These are phyloP conservation scores for Epinotia demarniana DNA, from an alignment of 2,888 invertebrate genomes.

Conservation along the genomic window DNA sequence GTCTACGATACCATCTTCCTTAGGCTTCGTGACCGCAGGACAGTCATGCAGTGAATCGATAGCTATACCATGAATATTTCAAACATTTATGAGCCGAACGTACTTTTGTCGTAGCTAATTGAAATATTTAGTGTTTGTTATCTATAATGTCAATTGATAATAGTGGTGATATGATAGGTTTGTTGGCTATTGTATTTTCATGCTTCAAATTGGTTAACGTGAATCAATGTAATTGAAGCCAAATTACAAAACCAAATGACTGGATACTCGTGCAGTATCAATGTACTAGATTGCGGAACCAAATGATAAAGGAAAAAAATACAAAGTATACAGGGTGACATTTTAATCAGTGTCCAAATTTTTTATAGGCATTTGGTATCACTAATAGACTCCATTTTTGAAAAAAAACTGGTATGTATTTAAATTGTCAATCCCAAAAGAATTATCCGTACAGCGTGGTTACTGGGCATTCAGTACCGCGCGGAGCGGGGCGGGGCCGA, in stretches of 20 bases:
- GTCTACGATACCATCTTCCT: conserved; percentile 78
- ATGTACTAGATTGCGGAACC: too few species aligned
- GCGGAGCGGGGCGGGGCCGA: too few species aligned
- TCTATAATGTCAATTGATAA: conserved; percentile 54
- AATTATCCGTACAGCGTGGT: too few species aligned
- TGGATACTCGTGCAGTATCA: too few species aligned
- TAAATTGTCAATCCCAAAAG: too few species aligned
- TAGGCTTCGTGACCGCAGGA: conserved; percentile 60
- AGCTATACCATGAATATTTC: conserved; percentile 78
- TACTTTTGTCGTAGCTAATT: conserved; percentile 71
- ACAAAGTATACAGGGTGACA: too few species aligned
- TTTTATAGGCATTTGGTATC: too few species aligned
- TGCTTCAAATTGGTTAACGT: conserved; percentile 2
- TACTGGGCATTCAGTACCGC: too few species aligned
- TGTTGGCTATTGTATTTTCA: not conserved
- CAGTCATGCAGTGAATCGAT: conserved; percentile 63
- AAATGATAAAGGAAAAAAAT: too few species aligned
- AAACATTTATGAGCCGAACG: conserved; percentile 66
- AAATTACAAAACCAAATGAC: not conserved
- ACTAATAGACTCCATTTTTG: too few species aligned
- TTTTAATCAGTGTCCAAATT: too few species aligned
- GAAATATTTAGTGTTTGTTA: conserved; percentile 68
- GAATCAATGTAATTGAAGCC: not conserved
- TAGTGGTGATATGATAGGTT: conserved; percentile 47
- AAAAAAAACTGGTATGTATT: too few species aligned